Conservation (phyloP, 30 jellyfish, hydroid and myxozoan species). For the Hydractinia symbiolongicarpus region DNA sequence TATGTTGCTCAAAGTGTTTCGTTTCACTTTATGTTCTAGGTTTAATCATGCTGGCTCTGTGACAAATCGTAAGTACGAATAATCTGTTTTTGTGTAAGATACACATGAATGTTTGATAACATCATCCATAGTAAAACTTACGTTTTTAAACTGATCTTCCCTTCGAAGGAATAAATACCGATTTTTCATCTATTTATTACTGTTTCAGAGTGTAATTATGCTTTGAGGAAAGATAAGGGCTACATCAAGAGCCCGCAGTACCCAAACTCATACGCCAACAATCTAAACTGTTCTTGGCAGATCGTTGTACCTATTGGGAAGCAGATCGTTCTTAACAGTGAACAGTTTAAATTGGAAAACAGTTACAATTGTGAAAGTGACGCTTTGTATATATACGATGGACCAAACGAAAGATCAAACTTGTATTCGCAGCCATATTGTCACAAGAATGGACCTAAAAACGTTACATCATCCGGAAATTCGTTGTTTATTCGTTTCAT, state of each 20-base stretch:
- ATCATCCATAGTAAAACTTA: too few species aligned
- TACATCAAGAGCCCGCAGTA: constrained; percentile 55
- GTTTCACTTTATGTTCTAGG: too few species aligned
- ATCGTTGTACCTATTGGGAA: constrained; percentile 56
- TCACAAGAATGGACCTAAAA: constrained; percentile 40
- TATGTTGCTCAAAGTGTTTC: too few species aligned
- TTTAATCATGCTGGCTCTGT: too few species aligned
- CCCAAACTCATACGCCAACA: constrained; percentile 59
- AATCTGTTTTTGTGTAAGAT: too few species aligned
- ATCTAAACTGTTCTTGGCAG: constrained; percentile 71
- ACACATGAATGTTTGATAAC: too few species aligned
- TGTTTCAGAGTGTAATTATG: neutral
- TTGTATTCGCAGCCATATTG: constrained; percentile 65
- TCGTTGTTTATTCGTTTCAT: constrained; percentile 50
- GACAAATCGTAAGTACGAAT: too few species aligned
- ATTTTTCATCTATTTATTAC: neutral
- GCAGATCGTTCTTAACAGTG: constrained; percentile 40
- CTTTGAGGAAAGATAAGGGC: constrained; percentile 20
- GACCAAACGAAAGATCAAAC: constrained; percentile 48
- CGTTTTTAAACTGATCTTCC: neutral
- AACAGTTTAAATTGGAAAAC: constrained; percentile 48
- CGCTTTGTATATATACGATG: constrained; percentile 72
- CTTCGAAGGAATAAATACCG: neutral
- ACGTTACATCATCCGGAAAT: constrained; percentile 50
- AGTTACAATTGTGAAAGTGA: constrained; percentile 61